Base-by-base conservation (phyloP, 2,888 invertebrate genomes). In the Brenthis ino region DNA sequence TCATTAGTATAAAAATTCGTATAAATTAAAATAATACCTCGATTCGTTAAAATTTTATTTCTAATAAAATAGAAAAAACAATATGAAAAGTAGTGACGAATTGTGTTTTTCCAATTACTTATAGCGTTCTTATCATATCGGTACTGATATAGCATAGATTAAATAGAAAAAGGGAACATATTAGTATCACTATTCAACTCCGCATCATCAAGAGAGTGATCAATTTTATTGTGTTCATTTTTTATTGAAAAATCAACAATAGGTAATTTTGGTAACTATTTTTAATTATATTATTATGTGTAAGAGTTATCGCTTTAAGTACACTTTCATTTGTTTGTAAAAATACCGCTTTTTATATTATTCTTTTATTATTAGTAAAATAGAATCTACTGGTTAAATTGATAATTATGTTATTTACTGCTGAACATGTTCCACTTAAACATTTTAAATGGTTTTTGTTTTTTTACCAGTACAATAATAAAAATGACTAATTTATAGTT, bases 21-120 rank as follows among this genome's bases (percentile, higher is more conserved):
- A 28, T 28, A 28, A 28, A 28, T 28, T 43, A 43, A 43, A 43
- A 43, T 43, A 43, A 43, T 43, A 57, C 3, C 14, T 47, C 43
- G 14, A 20, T 47, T 14, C 48, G 48, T 56, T 64, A 64, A 50
- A 57, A 11, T 43, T 11, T 2, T 3, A 11, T 50, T 14, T 57
- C 33, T 47, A 37, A 48, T 65, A 16, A 33, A 55, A 47, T 20
- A 33, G 16, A 16, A 47, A 28, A 28, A 8, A 43, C 55, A 28
- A n/a, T 11, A 56, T 48, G n/a, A 64, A 64, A 28, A 37, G 28
- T 20, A 13, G 12, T 51, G 65, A 65, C 56, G 37, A 65, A 48
- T 13, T 63, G 67, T 58, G 37, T 58, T 67, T 67, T 70, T 61
- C 61, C 57, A 65, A 57, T 71, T 63, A 68, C 53, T 33, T 65